Conservation (phyloP, 2,797 vertebrate species). For the Scomberomorus guttatus region DNA sequence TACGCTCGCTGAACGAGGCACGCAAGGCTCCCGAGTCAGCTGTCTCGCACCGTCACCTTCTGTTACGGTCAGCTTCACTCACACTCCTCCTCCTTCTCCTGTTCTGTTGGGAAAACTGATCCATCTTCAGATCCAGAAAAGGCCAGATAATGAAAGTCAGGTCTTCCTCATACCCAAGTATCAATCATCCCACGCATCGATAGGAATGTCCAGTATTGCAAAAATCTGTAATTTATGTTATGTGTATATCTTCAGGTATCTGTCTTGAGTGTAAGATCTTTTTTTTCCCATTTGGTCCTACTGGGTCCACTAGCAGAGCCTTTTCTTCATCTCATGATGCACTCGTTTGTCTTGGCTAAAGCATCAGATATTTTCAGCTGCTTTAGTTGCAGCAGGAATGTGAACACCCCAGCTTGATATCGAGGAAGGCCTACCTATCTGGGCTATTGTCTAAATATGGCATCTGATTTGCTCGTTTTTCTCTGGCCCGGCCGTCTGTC, state of each 20-base stretch:
- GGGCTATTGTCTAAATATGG: conserved; percentile 68
- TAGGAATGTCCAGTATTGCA: conserved; percentile 72
- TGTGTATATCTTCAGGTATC: conserved; percentile 24
- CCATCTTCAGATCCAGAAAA: conserved; percentile 34
- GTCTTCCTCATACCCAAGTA: conserved; percentile 15
- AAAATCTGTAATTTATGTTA: conserved; percentile 46
- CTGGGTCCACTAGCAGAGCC: conserved; percentile 2
- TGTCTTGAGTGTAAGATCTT: conserved; percentile 16
- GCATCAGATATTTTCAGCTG: conserved; percentile 43
- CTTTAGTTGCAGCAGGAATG: conserved; percentile 62
- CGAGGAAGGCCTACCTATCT: conserved; percentile 41
- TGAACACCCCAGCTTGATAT: conserved; percentile 28
- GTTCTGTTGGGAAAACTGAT: conserved; percentile 23
- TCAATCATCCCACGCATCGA: conserved; percentile 47
- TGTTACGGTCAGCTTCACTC: conserved; percentile 2
- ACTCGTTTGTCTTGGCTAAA: conserved; percentile 61
- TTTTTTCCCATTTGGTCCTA: background rate
- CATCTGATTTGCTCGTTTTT: conserved; percentile 48
- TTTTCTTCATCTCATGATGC: conserved; percentile 24
- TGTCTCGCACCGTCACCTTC: conserved; percentile 46
- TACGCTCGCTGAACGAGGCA: conserved; percentile 1
- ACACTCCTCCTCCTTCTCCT: background rate
- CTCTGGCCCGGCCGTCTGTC: conserved; percentile 11
- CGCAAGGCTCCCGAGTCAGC: conserved; percentile 52
- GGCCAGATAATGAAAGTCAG: conserved; percentile 36